Base-by-base conservation (phyloP, 2,888 invertebrate species). In the Adelphocoris suturalis region DNA sequence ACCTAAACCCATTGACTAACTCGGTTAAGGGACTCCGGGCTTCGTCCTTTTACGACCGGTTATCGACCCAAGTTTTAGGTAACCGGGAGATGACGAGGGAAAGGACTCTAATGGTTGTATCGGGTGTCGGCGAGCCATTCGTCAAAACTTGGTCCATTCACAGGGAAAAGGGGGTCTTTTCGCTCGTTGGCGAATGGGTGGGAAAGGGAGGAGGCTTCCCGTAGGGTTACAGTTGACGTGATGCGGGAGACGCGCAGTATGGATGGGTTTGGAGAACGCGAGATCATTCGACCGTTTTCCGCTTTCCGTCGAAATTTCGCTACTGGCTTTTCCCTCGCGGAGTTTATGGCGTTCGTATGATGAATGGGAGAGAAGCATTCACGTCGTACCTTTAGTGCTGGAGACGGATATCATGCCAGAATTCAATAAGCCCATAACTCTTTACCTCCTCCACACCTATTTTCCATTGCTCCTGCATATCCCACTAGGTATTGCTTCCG, bases 61-160 rank as follows among this genome's bases (percentile, higher is more conserved):
- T 28, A 75, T 75, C 75, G 75, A 75, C n/a, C 75, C 12, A 75
- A 75, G 75, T 75, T 75, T 75, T 52, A 52, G 52, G 52, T 52
- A 52, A 52, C 52, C 52, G 52, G 75, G 75, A 27, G 23, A 75
- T 27, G 75, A 75, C 12, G 75, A 75, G 37, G 37, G 23, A 28
- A 13, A 75, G 75, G 75, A 14, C 14, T 16, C 75, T 75, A 75
- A 75, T 75, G 75, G 75, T 52, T 27, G 75, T 75, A 75, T 75
- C 75, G 75, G 75, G 75, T 75, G 75, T 75, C 75, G 75, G 28
- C 28, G 75, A 12, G 23, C 75, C 75, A 28, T 75, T 75, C 75
- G 23, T 75, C 75, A 75, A 75, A 75, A 75, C 75, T 75, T 75
- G 1, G 75, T 27, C 23, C 75, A 75, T 75, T 75, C 75, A 52